Evolutionary conservation across 2,797 vertebrate species (phyloP), one percentile per base, ranked within the genome.

Genomic region (Natrix natrix): DNA sequence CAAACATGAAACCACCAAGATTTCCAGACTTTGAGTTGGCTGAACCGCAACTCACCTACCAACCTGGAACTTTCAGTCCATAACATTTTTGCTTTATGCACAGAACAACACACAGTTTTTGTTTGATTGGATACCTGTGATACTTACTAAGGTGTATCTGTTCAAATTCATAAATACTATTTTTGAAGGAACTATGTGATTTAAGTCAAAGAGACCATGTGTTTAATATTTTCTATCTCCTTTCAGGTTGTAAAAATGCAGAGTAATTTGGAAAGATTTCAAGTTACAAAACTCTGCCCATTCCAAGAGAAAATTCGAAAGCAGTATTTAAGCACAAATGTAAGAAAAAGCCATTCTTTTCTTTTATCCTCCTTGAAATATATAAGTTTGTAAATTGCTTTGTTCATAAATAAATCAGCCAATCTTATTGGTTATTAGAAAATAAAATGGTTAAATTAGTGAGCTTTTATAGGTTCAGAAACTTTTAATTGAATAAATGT

Each of bases 251-350:
- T 98, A 86, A 99, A 99, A 98, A 99, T 99, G 99, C 99, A 98
- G 96, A 98, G 98, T 96, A 99, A 99, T 97, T 98, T 99, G 88
- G 99, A 99, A 97, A 98, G 98, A 97, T 99, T 99, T 97, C 99
- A 99, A 97, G 96, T 98, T 97, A 98, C 98, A 94, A 99, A 99
- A 97, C 98, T 99, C 95, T 98, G 98, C 95, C 99, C 99, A 96
- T 99, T 99, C 98, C 98, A 99, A 97, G 99, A 99, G 95, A 99
- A 99, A 97, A 98, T 99, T 96, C 98, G 99, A 91, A 99, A 98
- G 96, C 99, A 99, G 97, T 99, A 99, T 98, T 98, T 99, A 95
- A 99, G 98, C 98, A 98, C 98, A 98, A 99, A 99, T 66, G 99
- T 99, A 98, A 99, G 99, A 94, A 54, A 88, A 66, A 92, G n/a